Percentiles rank a stretch among this genome's conserved stretches.
These are phyloP conservation scores for Drosophila engyochracea DNA, from an alignment of 2,888 invertebrate genomes.

Conservation along the genomic window DNA sequence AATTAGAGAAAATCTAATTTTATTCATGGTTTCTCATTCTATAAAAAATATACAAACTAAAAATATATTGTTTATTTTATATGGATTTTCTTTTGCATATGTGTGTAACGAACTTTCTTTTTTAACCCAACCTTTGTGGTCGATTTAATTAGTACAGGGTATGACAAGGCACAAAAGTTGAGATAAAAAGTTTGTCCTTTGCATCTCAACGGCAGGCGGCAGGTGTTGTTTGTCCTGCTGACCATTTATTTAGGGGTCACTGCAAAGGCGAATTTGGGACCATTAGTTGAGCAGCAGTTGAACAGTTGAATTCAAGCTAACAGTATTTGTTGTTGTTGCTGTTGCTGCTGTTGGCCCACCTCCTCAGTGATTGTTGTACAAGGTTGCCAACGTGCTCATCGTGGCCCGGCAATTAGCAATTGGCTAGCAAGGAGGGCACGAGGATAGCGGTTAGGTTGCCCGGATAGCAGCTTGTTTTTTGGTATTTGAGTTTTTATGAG, in stretches of 20 bases:
- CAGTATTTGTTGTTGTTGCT: conserved; percentile 8
- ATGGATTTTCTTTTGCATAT: neutral
- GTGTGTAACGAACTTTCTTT: neutral
- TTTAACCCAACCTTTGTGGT: neutral
- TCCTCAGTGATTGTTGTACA: conserved; percentile 5
- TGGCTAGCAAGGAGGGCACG: conserved; percentile 22
- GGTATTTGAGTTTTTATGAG: conserved; percentile 62
- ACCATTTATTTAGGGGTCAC: conserved; percentile 66
- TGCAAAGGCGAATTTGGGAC: conserved; percentile 58
- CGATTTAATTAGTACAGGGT: conserved; percentile 1
- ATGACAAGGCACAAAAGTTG: conserved; percentile 40
- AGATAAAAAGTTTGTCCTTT: conserved; percentile 64
- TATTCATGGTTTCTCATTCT: neutral
- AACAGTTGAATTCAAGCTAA: conserved; percentile 18
- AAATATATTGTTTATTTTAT: neutral
- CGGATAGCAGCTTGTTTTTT: conserved; percentile 26
- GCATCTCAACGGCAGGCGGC: conserved; percentile 35
- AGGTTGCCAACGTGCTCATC: conserved; percentile 22
- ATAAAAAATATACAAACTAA: neutral
- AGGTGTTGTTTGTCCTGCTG: conserved; percentile 58
- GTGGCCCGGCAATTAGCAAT: conserved; percentile 59
- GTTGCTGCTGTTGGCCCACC: neutral
- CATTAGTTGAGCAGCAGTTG: conserved; percentile 49
- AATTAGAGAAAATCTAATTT: neutral
- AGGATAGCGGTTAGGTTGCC: neutral